These are phyloP conservation scores for Hirundo rustica DNA, from an alignment of 2,797 vertebrate genomes.

Conservation along the genomic window DNA sequence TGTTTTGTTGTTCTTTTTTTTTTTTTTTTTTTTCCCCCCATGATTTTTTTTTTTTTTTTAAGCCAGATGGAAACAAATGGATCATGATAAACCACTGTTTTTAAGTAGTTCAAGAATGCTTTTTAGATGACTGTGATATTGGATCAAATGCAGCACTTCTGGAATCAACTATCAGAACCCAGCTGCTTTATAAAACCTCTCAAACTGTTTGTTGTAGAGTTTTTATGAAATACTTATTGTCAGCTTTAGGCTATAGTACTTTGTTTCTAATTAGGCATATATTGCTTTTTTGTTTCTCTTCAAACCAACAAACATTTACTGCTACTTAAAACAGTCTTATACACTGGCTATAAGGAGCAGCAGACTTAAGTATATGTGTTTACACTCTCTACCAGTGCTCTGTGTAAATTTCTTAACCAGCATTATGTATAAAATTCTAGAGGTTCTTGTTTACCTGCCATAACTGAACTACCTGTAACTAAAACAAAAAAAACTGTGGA, in stretches of 20 bases:
- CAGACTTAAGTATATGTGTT: not conserved
- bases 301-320: constrained; percentile 30
- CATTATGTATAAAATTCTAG: not conserved
- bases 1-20: too few relatives aligned
- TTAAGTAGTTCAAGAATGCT: not conserved
- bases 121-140: constrained; percentile 16
- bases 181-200: constrained; percentile 31
- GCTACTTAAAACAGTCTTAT: constrained; percentile 24
- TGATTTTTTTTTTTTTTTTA: not conserved
- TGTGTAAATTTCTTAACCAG: not conserved
- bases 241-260: constrained; percentile 17
- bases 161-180: constrained; percentile 31
- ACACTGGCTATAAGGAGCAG: not conserved
- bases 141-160: constrained; percentile 16
- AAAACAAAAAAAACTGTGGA: not conserved
- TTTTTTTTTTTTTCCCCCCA: too few relatives aligned
- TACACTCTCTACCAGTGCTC: not conserved
- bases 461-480: not conserved
- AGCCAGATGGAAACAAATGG: not conserved
- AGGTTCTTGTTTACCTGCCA: not conserved
- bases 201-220: constrained; percentile 41
- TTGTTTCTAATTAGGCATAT: constrained; percentile 50
- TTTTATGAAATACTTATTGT: constrained; percentile 26
- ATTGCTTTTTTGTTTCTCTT: constrained; percentile 33
- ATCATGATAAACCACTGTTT: constrained; percentile 4